phyloP scores from a whole-genome alignment of 2,113 vertebrate genomes.

The Orthochromis indermauri region DNA sequence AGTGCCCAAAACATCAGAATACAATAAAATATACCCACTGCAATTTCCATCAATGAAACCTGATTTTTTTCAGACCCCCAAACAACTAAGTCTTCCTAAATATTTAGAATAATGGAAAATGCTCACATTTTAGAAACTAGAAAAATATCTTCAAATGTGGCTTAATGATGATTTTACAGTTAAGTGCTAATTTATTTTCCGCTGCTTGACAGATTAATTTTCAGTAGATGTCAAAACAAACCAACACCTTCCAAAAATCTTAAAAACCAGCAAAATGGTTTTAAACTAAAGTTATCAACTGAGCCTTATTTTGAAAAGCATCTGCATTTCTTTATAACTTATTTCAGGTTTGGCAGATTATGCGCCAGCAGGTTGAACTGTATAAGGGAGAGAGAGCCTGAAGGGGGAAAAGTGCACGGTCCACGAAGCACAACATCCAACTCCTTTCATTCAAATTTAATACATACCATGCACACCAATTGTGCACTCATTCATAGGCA shows the following conservation, averaged over 20 bases:
- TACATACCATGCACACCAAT: background rate
- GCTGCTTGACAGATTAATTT: background rate
- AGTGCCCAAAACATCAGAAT: background rate
- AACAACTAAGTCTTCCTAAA: background rate
- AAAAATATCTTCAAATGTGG: background rate
- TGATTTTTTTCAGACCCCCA: background rate
- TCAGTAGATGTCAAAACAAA: background rate
- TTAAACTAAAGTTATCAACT: background rate
- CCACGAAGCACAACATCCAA: background rate
- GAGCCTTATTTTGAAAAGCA: background rate
- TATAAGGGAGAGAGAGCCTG: background rate
- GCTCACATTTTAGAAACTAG: background rate
- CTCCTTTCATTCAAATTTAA: constrained; percentile 7
- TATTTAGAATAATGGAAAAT: background rate
- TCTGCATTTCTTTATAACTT: background rate
- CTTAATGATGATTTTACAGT: background rate
- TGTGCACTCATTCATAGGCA: background rate
- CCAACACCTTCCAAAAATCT: background rate
- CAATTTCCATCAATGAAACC: background rate
- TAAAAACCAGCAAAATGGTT: background rate
- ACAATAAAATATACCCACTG: background rate
- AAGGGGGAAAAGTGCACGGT: background rate
- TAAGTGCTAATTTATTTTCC: background rate
- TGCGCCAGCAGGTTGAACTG: background rate
- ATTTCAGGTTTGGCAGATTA: background rate